A percentile compares a stretch with the other conserved stretches of the same genome.
These are phyloP conservation scores for Saccostrea cuccullata DNA, from an alignment of 1,140 invertebrate species.

Conservation along the genomic window DNA sequence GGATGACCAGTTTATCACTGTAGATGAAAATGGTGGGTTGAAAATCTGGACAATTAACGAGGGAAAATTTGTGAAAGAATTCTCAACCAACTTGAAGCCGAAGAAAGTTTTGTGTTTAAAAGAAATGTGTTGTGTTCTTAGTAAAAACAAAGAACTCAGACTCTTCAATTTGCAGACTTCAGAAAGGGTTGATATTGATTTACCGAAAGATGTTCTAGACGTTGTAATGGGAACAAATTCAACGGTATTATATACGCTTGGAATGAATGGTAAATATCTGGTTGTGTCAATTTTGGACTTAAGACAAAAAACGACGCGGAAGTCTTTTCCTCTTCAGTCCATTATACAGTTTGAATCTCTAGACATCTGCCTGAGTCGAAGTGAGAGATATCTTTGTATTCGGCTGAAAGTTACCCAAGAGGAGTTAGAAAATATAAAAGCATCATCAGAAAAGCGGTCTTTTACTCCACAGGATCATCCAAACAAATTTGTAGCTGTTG, in stretches of 20 bases:
- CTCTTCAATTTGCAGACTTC: slow-evolving; percentile 48
- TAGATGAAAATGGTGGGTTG: slow-evolving; percentile 49
- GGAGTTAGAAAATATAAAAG: slow-evolving; percentile 65
- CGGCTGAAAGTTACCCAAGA: slow-evolving; percentile 53
- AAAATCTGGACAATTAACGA: slow-evolving; percentile 60
- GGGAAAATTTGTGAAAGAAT: slow-evolving; percentile 19
- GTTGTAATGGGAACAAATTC: slow-evolving; percentile 50
- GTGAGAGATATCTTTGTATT: slow-evolving; percentile 63
- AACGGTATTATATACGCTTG: slow-evolving; percentile 48
- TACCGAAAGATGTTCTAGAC: slow-evolving; percentile 53
- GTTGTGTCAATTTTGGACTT: slow-evolving; percentile 60
- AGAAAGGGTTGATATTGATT: slow-evolving; percentile 23
- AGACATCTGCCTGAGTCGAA: slow-evolving; percentile 57
- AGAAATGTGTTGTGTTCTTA: slow-evolving; percentile 48
- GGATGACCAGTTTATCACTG: slow-evolving; percentile 58
- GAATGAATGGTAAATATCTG: slow-evolving; percentile 49
- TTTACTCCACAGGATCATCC: slow-evolving; percentile 62
- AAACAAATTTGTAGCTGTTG: slow-evolving; percentile 65
- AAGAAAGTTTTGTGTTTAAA: slow-evolving; percentile 48
- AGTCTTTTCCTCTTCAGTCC: slow-evolving; percentile 61
- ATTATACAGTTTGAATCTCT: slow-evolving; percentile 57
- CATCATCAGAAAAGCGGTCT: slow-evolving; percentile 61
- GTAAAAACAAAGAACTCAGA: slow-evolving; percentile 43
- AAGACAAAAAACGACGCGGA: slow-evolving; percentile 44
- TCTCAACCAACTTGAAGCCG: slow-evolving; percentile 52